These are phyloP conservation scores for Pseudocheirus occidentalis DNA, from an alignment of 2,797 vertebrate genomes.

Conservation along the genomic window DNA sequence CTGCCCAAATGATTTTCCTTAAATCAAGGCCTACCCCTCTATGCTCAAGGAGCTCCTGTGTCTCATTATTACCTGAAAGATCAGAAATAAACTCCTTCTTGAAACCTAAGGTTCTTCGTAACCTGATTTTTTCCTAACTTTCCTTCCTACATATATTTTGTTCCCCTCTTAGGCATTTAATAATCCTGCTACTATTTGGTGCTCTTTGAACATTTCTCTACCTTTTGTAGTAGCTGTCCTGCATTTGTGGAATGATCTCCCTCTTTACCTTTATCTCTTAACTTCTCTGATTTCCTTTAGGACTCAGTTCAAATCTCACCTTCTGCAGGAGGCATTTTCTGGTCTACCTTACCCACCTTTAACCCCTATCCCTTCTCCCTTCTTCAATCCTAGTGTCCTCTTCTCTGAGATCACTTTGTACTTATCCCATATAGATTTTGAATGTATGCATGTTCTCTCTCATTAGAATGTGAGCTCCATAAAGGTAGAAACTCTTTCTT, in stretches of 20 bases:
- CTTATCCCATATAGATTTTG: neutral
- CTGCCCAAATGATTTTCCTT: neutral
- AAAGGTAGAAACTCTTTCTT: neutral
- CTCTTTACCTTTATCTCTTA: neutral
- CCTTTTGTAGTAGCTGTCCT: neutral
- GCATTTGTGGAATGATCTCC: neutral
- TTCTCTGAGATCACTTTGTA: neutral
- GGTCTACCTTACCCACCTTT: neutral
- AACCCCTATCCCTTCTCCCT: neutral
- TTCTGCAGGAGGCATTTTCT: neutral
- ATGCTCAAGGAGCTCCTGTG: neutral
- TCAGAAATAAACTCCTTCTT: neutral
- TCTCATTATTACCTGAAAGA: neutral
- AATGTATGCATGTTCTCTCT: neutral
- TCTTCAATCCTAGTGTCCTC: too few species aligned
- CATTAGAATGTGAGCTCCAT: neutral
- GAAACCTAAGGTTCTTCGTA: neutral
- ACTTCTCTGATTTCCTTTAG: neutral
- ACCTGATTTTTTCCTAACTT: neutral
- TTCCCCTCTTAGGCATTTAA: neutral
- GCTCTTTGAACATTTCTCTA: neutral
- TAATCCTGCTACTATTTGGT: neutral
- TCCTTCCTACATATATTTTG: neutral
- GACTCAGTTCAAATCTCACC: neutral
- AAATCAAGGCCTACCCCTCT: neutral